Conservation (phyloP, 2,888 invertebrate genomes). For the Rotaria sp. region DNA sequence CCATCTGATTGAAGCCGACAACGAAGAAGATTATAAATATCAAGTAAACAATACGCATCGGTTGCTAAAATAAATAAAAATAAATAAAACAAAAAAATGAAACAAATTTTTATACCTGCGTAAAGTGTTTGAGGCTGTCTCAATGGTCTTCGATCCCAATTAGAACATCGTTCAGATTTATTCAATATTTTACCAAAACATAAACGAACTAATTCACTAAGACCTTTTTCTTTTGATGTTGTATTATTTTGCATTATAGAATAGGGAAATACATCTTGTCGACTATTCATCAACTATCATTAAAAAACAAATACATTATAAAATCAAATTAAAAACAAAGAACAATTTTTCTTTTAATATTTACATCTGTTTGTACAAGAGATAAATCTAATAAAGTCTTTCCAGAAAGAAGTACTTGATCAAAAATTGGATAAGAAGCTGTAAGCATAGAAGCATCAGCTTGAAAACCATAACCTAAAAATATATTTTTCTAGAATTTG, state of each 20-base stretch:
- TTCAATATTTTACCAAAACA: constrained; percentile 35
- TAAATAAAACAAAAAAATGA: background rate
- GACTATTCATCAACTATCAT: background rate
- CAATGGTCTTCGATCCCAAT: constrained; percentile 39
- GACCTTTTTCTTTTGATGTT: constrained; percentile 32
- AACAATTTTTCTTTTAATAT: background rate
- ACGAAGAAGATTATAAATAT: background rate
- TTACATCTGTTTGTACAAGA: background rate
- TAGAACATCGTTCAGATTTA: constrained; percentile 39
- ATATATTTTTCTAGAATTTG: background rate
- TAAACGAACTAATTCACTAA: constrained; percentile 37
- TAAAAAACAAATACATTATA: background rate
- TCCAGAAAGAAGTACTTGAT: background rate
- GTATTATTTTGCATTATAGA: background rate
- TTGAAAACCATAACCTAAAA: constrained; percentile 37
- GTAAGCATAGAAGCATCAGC: constrained; percentile 34
- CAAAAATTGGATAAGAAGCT: constrained; percentile 5
- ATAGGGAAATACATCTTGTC: constrained; percentile 8
- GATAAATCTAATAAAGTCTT: background rate
- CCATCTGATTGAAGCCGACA: background rate
- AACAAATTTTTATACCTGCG: background rate
- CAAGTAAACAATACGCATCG: constrained; percentile 17
- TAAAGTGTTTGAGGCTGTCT: constrained; percentile 33
- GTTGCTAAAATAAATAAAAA: background rate
- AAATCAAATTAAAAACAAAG: background rate